Evolutionary conservation across 2,888 invertebrate genomes (phyloP).

Genomic region (Parnassius apollo): DNA sequence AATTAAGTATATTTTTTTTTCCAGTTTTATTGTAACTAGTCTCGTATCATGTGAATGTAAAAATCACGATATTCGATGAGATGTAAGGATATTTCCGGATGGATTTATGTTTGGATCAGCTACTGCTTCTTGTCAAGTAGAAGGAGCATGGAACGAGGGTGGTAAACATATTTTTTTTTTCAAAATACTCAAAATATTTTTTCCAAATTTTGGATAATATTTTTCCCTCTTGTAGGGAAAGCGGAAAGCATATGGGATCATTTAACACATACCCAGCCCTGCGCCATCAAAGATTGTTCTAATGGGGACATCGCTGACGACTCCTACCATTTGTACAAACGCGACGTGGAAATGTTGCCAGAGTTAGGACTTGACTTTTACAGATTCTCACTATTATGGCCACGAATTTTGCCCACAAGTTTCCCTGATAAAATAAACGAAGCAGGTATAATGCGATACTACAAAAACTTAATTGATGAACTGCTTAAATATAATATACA

Average conservation of each 20-base stretch:
- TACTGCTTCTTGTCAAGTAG: slow-evolving; percentile 72
- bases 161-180: slow-evolving; percentile 43
- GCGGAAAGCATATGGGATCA: slow-evolving; percentile 83
- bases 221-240: no score
- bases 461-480: no score
- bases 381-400: slow-evolving; percentile 81
- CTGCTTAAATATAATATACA: no score
- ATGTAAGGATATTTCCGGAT: slow-evolving; percentile 46
- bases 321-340: slow-evolving; percentile 79
- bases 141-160: slow-evolving; percentile 74
- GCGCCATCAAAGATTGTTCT: slow-evolving; percentile 71
- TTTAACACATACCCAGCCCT: slow-evolving; percentile 66
- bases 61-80: background rate
- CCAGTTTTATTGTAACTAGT: no score
- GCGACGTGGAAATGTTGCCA: slow-evolving; percentile 47
- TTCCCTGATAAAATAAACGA: no score
- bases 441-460: no score
- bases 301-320: slow-evolving; percentile 82
- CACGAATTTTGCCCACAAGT: no score
- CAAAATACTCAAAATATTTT: no score
- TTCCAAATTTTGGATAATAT: no score
- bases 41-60: no score
- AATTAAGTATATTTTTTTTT: no score
- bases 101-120: slow-evolving; percentile 29
- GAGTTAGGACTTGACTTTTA: slow-evolving; percentile 63